Conservation (phyloP, 2,113 vertebrate genomes). For the Uropsilus gracilis region DNA sequence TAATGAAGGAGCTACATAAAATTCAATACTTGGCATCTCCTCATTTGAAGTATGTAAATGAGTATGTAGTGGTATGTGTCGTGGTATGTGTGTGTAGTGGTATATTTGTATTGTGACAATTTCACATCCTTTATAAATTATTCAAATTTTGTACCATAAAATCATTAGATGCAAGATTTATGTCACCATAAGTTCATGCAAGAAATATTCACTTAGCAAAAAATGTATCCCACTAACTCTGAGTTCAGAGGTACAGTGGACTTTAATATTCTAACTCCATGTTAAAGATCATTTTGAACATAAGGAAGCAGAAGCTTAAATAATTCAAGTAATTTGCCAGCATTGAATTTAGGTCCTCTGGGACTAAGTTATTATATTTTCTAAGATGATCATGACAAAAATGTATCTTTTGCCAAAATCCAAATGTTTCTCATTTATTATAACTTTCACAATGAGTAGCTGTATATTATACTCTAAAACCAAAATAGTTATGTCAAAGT, state of each 20-base stretch:
- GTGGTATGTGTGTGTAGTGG: no score
- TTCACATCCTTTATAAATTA: constrained; percentile 23
- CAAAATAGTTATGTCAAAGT: neutral
- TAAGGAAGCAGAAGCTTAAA: neutral
- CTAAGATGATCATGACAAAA: neutral
- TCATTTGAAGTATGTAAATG: neutral
- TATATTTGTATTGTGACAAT: neutral
- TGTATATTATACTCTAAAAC: neutral
- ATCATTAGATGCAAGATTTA: neutral
- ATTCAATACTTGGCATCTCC: neutral
- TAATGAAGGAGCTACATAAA: neutral
- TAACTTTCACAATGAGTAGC: neutral
- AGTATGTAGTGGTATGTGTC: no score
- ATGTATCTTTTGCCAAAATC: neutral
- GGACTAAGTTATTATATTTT: neutral
- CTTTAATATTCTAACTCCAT: neutral
- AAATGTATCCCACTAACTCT: neutral
- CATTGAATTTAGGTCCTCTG: neutral
- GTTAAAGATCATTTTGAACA: neutral
- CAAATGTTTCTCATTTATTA: neutral
- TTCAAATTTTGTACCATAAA: neutral
- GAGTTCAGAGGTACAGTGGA: neutral
- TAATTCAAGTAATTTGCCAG: neutral
- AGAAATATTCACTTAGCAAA: neutral
- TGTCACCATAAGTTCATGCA: neutral